Base-by-base conservation (phyloP, 2,888 invertebrate genomes). In the Elegia similella region DNA sequence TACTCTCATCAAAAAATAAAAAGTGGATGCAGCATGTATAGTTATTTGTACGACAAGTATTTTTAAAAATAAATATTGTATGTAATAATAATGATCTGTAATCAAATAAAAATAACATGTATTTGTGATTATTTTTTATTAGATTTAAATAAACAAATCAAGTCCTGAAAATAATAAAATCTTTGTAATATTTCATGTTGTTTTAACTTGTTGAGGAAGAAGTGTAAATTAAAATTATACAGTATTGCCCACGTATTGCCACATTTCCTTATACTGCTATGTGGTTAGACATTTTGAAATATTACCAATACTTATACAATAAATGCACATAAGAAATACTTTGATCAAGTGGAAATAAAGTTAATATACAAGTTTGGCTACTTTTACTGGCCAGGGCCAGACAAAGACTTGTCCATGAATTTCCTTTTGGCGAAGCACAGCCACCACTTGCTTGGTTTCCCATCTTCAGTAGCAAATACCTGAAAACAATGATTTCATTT, bases 381-480 rank as follows among this genome's bases (percentile, higher is more conserved):
- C 46, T 58, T 52, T 93, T 87, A 95, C 81, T 96, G 96, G 44
- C 98, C 98, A 1, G 97, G 98, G 0, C 95, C 97, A 34, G 97
- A 95, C 30, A 99, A 92, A 30, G 98, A 98, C 83, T 99, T 99
- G 84, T 99, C 99, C 99, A 99, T 99, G 84, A 99, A 99, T 93
- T 98, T 98, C 94, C 98, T 98, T 82, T 98, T 98, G 30, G 98
- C 96, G 92, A 99, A 99, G 82, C 99, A 99, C 58, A 99, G 92
- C 99, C 99, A 99, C 99, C 99, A 99, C 90, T 99, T 99, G 80
- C 97, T 98, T 7, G 99, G 98, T 77, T 98, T 98, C 7, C 98
- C 98, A 80, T 97, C 97, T 64, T 96, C 96, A 10, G 95, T 93
- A 47, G 95, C 95, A 85, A 98, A 99, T 1, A 97, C 92, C 92